Evolutionary conservation across 2,113 vertebrate species (phyloP).

Genomic region (Halcyon malimbica): DNA sequence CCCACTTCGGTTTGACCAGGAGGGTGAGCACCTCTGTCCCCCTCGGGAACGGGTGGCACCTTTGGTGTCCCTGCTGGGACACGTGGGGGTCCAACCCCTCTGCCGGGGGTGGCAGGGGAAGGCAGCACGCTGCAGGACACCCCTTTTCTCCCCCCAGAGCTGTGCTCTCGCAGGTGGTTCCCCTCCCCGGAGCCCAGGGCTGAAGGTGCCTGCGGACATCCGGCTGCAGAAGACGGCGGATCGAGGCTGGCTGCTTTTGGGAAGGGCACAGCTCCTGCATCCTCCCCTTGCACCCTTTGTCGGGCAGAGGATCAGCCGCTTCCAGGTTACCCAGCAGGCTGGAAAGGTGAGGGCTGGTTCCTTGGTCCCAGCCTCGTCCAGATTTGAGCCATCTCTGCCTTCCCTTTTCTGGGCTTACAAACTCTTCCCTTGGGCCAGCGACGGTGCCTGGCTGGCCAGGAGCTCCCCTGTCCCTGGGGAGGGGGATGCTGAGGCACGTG

Average conservation of each 20-base stretch:
- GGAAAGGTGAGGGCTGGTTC: neutral
- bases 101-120: neutral
- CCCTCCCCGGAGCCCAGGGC: neutral
- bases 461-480: neutral
- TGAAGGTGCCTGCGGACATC: neutral
- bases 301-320: neutral
- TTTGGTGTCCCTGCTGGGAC: neutral
- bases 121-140: neutral
- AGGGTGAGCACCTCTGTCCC: neutral
- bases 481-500: neutral
- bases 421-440: neutral
- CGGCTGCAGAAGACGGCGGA: neutral
- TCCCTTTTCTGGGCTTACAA: neutral
- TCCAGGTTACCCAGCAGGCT: neutral
- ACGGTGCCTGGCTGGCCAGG: rapidly evolving
- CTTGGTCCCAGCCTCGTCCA: neutral
- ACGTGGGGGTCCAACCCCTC: neutral
- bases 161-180: neutral
- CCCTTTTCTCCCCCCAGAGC: neutral
- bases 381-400: neutral
- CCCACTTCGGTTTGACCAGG: neutral
- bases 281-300: neutral
- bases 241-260: neutral
- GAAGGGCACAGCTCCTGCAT: neutral
- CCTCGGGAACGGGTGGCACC: neutral